Evolutionary conservation across 1,140 invertebrate species (phyloP).

Genomic region (Trachelipus rathkii): DNA sequence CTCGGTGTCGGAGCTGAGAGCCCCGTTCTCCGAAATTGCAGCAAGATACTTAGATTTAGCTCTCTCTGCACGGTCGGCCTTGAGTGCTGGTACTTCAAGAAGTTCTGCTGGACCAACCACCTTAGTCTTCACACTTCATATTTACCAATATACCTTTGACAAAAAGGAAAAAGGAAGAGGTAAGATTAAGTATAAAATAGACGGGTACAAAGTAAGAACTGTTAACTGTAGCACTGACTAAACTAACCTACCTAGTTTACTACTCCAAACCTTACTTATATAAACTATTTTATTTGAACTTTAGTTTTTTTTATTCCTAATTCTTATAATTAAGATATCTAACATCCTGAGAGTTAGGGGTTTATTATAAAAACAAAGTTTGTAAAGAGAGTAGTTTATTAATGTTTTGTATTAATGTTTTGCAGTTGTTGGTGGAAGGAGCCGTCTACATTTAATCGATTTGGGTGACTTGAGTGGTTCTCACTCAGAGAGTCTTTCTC

Average conservation of each 20-base stretch:
- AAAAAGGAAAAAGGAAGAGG: slow-evolving; percentile 77
- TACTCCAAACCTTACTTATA: not conserved
- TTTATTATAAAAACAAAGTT: not conserved
- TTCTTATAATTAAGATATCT: not conserved
- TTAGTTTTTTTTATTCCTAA: not conserved
- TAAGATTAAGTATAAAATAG: slow-evolving; percentile 51
- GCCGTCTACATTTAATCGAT: slow-evolving; percentile 87
- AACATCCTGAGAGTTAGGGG: not conserved
- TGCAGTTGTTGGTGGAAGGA: slow-evolving; percentile 85
- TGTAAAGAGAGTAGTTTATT: not conserved
- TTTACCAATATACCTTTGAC: slow-evolving; percentile 87
- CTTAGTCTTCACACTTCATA: slow-evolving; percentile 87
- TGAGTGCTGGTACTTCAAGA: slow-evolving; percentile 82
- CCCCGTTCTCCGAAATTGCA: slow-evolving; percentile 87
- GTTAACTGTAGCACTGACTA: too few relatives aligned
- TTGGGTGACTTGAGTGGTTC: slow-evolving; percentile 69
- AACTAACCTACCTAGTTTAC: not conserved
- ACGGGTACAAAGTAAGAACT: too few relatives aligned
- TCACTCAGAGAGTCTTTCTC: slow-evolving; percentile 69
- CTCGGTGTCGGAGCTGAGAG: slow-evolving; percentile 83
- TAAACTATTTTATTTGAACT: not conserved
- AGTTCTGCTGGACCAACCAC: slow-evolving; percentile 57
- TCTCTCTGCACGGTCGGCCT: slow-evolving; percentile 62
- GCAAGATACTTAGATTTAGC: slow-evolving; percentile 90
- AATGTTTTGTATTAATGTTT: not conserved